Evolutionary conservation across 1,140 invertebrate genomes (phyloP).

Genomic region (Penaeus indicus): DNA sequence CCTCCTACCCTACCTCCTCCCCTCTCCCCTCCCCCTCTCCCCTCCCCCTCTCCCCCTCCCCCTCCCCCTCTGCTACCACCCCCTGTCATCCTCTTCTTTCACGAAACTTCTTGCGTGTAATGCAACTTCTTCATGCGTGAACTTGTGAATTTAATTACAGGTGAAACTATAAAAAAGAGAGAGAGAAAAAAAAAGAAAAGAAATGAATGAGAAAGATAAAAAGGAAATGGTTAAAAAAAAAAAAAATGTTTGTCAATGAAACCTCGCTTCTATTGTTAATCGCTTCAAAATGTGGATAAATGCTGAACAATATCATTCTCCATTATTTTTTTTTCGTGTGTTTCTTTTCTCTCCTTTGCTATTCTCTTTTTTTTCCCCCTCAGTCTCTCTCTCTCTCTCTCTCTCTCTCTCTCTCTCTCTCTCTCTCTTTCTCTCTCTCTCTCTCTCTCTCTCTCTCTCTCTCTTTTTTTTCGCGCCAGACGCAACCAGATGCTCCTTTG

Average conservation of each 20-base stretch:
- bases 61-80: no score
- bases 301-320: neutral
- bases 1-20: no score
- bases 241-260: neutral
- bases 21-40: no score
- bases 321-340: neutral
- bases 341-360: slow-evolving; percentile 10
- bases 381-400: slow-evolving; percentile 33
- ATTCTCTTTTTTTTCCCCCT: neutral
- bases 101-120: no score
- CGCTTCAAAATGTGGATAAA: neutral
- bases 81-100: no score
- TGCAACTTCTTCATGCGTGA: neutral
- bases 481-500: slow-evolving; percentile 44
- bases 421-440: neutral
- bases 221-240: neutral
- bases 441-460: neutral
- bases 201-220: neutral
- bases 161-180: slow-evolving; percentile 16
- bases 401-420: neutral
- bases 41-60: no score
- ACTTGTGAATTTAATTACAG: slow-evolving; percentile 10
- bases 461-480: neutral
- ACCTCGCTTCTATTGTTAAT: neutral
- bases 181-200: neutral